phyloP scores from a whole-genome alignment of 2,888 invertebrate species.

The Crioceris asparagi region DNA sequence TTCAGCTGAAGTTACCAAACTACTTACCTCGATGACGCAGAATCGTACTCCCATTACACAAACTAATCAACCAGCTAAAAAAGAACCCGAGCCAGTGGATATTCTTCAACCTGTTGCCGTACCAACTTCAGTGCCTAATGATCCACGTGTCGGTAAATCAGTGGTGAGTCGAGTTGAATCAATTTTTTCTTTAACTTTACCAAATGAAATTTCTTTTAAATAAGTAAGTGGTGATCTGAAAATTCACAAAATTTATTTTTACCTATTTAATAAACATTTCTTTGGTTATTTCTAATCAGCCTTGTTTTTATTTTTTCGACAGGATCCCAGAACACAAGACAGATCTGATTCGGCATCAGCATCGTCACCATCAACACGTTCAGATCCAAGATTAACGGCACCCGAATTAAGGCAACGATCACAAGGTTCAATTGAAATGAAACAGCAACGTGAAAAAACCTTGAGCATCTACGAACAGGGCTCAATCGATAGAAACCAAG shows the following conservation, averaged over 20 bases:
- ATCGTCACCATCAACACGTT: too few species aligned
- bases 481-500: conserved; percentile 45
- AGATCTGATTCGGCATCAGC: too few species aligned
- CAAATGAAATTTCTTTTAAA: too few species aligned
- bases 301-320: too few species aligned
- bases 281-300: too few species aligned
- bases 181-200: too few species aligned
- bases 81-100: conserved; percentile 3
- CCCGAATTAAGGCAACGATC: conserved; percentile 21
- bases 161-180: too few species aligned
- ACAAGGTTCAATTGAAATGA: conserved; percentile 21
- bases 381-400: conserved; percentile 13
- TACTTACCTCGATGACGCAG: conserved; percentile 47
- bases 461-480: conserved; percentile 55
- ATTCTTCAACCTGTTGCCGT: conserved; percentile 2
- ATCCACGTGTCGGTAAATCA: too few species aligned
- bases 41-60: conserved; percentile 14
- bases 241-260: too few species aligned
- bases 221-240: too few species aligned
- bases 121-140: conserved; percentile 3
- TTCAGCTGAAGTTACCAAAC: conserved; percentile 59
- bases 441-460: conserved; percentile 33
- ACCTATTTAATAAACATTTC: too few species aligned
- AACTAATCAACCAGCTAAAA: neutral
- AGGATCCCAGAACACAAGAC: too few species aligned